Evolutionary conservation across 2,113 vertebrate species (phyloP), one percentile per base, ranked within the genome.

Genomic region (Vicugna pacos): DNA sequence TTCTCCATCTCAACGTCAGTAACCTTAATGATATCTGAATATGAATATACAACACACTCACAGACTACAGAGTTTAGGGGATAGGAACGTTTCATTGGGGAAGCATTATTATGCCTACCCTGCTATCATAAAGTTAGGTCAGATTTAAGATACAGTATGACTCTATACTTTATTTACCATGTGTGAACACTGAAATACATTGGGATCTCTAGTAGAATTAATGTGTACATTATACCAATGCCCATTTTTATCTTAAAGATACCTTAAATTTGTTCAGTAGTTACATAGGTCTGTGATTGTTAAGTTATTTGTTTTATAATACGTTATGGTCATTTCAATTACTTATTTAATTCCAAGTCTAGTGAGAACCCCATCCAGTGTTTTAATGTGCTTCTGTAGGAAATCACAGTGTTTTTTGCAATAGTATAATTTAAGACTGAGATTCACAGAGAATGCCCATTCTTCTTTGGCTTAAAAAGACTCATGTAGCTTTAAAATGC

Each of bases 401-500:
- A 30, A 91, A 24, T 62, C 38, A 26, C 0, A 52, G 3, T 62
- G 5, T 52, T 95, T 38, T 62, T 95, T 82, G 22, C 6, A 89
- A 46, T 54, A 46, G 67, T 13, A 2, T 26, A 28, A 2, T 38
- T 65, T 38, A 58, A 62, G 22, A 86, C 15, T 26, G 58, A 86
- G 22, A 69, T 73, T 62, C n/a, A 81, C 20, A 93, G 54, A 93
- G 14, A 80, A 88, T 62, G 14, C 2, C 17, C 32, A 14, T 65
- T 86, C 9, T 65, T 92, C 28, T 88, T 11, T 62, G 26, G 24
- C 50, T 79, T 96, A 50, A 77, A 97, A 89, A 94, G 62, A 82
- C 38, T 12, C 94, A 64, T 3, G 7, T 22, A 52, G 32, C 24
- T 94, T 88, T 91, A 67, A 81, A 79, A 83, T 35, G 6, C 19